Evolutionary conservation across 2,113 vertebrate species (phyloP), one percentile per base, ranked within the genome.

Genomic region (Morone saxatilis): DNA sequence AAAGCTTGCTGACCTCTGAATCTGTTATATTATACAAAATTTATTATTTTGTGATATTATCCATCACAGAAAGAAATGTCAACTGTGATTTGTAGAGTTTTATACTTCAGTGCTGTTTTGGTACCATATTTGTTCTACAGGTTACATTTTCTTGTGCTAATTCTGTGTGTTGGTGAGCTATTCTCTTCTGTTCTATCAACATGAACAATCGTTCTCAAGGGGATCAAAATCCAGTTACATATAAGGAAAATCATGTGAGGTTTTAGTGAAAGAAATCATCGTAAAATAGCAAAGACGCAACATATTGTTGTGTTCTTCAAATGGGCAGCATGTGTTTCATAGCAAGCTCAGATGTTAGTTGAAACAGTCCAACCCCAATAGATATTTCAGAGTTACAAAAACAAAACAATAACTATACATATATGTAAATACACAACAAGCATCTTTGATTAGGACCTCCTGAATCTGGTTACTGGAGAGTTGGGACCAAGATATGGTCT

Each of bases 1-100:
- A 38, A 14, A 63, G 62, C n/a, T 65, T 77, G 19, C 65, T 73
- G 57, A 43, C n/a, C 10, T 36, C 43, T 57, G 17, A 77, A 45
- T 7, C 20, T 45, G 16, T 60, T 25, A 16, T n/a, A 43, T 36
- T 12, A 2, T n/a, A 14, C 1, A 41, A 51, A 43, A 40, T 10
- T 10, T 7, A 14, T 68, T 45, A 1, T 61, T 61, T 54, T 45
- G 47, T 71, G 45, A 69, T 65, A 22, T 69, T 11, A 65, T 80
- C 17, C 5, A 47, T 17, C 0, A 78, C 19, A 76, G 5, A 68
- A 53, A 70, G 1, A 2, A 4, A 66, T 70, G 36, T 8, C 36
- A 22, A 43, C 25, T 25, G 25, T 25, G 25, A 25, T 25, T 25
- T 25, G 25, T 25, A 25, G 8, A 13, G 25, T 16, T 51, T 36